Percentiles rank a stretch among this genome's conserved stretches.
These are phyloP conservation scores for Macaria liturata DNA, from an alignment of 2,888 invertebrate genomes.

Conservation along the genomic window DNA sequence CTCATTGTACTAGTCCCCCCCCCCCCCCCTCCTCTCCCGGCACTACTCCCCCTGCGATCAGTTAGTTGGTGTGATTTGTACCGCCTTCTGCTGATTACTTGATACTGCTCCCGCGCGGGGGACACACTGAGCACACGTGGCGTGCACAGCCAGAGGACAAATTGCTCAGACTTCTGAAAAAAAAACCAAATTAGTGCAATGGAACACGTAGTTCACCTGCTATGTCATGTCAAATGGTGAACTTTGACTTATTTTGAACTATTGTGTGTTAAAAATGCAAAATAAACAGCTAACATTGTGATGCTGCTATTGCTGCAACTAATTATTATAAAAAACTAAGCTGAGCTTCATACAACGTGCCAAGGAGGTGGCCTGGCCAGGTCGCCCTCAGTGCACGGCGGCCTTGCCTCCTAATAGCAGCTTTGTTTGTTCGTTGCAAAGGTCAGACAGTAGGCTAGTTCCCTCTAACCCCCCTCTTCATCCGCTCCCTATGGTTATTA, in stretches of 20 bases:
- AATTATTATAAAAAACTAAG: no score
- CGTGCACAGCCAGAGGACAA: background rate
- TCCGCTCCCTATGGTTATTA: slow-evolving; percentile 8
- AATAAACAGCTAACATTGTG: no score
- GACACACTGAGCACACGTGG: background rate
- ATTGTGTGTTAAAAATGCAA: no score
- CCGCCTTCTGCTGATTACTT: slow-evolving; percentile 16
- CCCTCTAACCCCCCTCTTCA: background rate
- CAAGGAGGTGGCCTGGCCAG: background rate
- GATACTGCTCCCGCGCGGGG: slow-evolving; percentile 5
- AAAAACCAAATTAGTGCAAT: no score
- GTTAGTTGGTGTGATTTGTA: slow-evolving; percentile 9
- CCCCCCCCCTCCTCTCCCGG: no score
- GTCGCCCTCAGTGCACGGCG: background rate
- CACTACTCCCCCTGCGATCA: no score
- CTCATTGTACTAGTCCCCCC: no score
- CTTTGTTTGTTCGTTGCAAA: slow-evolving; percentile 13
- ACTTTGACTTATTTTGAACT: no score
- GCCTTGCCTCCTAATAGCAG: slow-evolving; percentile 5
- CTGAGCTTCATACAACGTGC: background rate
- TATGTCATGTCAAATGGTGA: no score
- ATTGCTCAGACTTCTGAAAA: background rate
- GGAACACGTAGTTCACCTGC: no score
- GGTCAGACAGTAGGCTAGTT: slow-evolving; percentile 10
- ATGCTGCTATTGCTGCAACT: no score